Percentiles rank a stretch among this genome's conserved stretches.
phyloP scores from a whole-genome alignment of 2,797 vertebrate species.

The Melanotaenia maccullochi region DNA sequence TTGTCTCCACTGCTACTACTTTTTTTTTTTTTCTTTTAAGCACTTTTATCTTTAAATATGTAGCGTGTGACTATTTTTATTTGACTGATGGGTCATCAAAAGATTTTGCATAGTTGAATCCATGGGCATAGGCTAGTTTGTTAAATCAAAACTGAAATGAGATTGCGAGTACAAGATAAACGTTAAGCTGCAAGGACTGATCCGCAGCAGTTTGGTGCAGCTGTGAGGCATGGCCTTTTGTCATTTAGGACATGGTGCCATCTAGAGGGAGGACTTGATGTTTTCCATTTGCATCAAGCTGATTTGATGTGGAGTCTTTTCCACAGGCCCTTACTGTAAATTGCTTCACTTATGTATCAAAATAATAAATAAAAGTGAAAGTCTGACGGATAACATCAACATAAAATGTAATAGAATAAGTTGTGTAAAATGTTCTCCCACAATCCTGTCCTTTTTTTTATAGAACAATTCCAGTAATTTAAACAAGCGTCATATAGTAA shows the following conservation, averaged over 20 bases:
- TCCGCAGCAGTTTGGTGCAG: background rate
- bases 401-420: background rate
- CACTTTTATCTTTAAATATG: slow-evolving; percentile 5
- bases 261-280: slow-evolving; percentile 70
- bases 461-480: background rate
- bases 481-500: background rate
- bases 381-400: background rate
- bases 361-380: background rate
- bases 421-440: background rate
- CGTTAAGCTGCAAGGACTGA: slow-evolving; percentile 1
- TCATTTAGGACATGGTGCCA: slow-evolving; percentile 77
- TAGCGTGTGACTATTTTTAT: background rate
- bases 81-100: background rate
- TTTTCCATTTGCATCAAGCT: slow-evolving; percentile 15
- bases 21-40: background rate
- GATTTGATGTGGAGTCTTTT: background rate
- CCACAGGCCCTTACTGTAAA: background rate
- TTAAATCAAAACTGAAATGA: slow-evolving; percentile 11
- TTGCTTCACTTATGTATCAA: background rate
- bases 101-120: slow-evolving; percentile 11
- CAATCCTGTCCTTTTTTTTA: background rate
- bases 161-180: slow-evolving; percentile 4
- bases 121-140: slow-evolving; percentile 1
- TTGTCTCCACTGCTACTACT: background rate
- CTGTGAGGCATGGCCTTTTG: slow-evolving; percentile 40